Evolutionary conservation across 1,140 invertebrate species (phyloP).

Genomic region (Drosophila persimilis): DNA sequence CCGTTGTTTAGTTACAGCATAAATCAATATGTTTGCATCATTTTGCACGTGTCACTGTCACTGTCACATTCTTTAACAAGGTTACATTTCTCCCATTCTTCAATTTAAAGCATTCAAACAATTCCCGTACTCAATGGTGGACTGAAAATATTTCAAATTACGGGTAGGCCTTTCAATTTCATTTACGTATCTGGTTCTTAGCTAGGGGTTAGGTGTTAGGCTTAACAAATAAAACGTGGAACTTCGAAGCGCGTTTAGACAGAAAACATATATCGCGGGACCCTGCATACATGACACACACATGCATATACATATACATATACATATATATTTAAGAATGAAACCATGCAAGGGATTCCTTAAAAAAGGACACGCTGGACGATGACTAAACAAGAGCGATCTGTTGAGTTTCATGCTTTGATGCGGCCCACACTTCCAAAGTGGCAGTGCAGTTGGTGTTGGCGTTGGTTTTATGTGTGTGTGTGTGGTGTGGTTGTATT

Average conservation of each 20-base stretch:
- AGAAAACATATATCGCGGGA: slow-evolving; percentile 19
- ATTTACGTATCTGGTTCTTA: slow-evolving; percentile 77
- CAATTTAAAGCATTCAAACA: slow-evolving; percentile 62
- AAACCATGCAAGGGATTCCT: slow-evolving; percentile 18
- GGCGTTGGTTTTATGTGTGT: neutral
- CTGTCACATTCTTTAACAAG: slow-evolving; percentile 66
- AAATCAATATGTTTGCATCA: slow-evolving; percentile 45
- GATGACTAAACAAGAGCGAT: slow-evolving; percentile 16
- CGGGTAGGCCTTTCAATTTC: slow-evolving; percentile 65
- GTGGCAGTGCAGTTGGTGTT: slow-evolving; percentile 21
- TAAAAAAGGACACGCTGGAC: slow-evolving; percentile 8
- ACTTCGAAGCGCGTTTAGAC: slow-evolving; percentile 30
- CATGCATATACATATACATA: slow-evolving; percentile 32
- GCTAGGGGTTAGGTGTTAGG: slow-evolving; percentile 32
- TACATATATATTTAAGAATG: slow-evolving; percentile 46
- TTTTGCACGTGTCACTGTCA: slow-evolving; percentile 44
- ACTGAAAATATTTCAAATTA: slow-evolving; percentile 57
- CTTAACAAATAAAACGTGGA: slow-evolving; percentile 26
- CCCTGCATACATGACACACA: slow-evolving; percentile 7
- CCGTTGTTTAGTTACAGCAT: slow-evolving; percentile 52
- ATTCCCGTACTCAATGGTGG: slow-evolving; percentile 49
- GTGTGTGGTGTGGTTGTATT: slow-evolving; percentile 16
- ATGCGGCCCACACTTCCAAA: slow-evolving; percentile 15
- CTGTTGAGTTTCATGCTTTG: slow-evolving; percentile 45
- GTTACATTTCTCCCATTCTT: slow-evolving; percentile 36